Base-by-base conservation (phyloP, 2,888 invertebrate genomes). In the Cataglyphis livida region DNA sequence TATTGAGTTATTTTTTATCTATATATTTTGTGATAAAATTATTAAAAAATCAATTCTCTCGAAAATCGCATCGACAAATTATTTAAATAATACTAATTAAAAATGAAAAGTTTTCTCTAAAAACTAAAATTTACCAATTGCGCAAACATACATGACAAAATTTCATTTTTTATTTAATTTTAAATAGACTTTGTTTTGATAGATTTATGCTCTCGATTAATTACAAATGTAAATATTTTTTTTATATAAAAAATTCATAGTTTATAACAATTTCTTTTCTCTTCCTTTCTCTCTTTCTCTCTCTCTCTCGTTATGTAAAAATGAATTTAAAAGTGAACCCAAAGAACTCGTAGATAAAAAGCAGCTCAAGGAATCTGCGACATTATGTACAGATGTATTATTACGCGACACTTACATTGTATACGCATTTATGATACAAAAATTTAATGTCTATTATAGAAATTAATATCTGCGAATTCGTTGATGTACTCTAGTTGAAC, bases 391-490 rank as follows among this genome's bases (percentile, higher is more conserved):
- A 51, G 25, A 38, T 35, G 7, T 65, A 71, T 61, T 82, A 75
- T 75, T 76, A 76, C 28, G 70, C 28, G 74, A 21, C 57, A 87
- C 74, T 75, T 83, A 87, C 59, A 64, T 73, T 83, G 86, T 88
- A 89, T 89, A 88, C 88, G 86, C 83, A 83, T 51, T n/a, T 89
- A 89, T 38, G 65, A 87, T 83, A 83, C 84, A 65, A 15, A 66
- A 51, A 82, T 59, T 35, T 87, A 83, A 82, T 84, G 51, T 74
- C 51, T 83, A 73, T 62, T 62, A 62, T 74, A 35, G 64, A 82
- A 81, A 71, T 54, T 66, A 81, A 81, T 84, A 66, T 75, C 66
- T 51, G 51, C 83, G 83, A 59, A 68, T 70, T 79, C n/a, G 25
- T 71, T 21, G 44, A 35, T 57, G 18, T 78, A 41, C n/a, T 48